Conservation (phyloP, 2,113 vertebrate genomes). For the Hydrochoerus hydrochaeris region DNA sequence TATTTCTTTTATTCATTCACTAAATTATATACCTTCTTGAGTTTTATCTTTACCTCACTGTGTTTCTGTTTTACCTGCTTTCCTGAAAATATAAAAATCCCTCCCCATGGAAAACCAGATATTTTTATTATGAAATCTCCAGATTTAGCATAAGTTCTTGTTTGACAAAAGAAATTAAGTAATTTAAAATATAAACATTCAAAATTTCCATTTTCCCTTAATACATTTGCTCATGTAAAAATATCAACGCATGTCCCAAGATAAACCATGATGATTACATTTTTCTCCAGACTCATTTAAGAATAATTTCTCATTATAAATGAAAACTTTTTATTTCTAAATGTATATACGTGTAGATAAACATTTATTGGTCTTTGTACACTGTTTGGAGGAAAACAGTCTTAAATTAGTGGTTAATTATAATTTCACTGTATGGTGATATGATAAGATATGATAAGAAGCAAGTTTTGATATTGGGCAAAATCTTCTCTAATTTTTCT, state of each 20-base stretch:
- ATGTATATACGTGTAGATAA: neutral
- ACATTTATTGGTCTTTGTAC: neutral
- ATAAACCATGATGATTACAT: neutral
- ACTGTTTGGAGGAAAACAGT: neutral
- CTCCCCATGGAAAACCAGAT: neutral
- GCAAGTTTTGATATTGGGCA: neutral
- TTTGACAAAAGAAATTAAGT: neutral
- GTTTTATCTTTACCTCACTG: neutral
- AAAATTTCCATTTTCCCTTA: neutral
- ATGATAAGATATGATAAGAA: neutral
- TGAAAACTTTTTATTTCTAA: slow-evolving; percentile 12
- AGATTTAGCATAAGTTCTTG: neutral
- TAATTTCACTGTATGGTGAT: neutral
- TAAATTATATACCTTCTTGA: neutral
- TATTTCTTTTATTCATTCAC: neutral
- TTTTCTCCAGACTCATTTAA: neutral
- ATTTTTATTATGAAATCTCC: neutral
- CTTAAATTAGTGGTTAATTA: neutral
- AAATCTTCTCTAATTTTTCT: neutral
- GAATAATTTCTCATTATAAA: neutral
- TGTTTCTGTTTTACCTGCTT: neutral
- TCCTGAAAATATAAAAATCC: neutral
- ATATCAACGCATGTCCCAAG: neutral
- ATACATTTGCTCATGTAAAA: neutral
- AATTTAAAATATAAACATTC: neutral